phyloP scores from a whole-genome alignment of 2,113 vertebrate genomes.

The Zosterops pallidus region DNA sequence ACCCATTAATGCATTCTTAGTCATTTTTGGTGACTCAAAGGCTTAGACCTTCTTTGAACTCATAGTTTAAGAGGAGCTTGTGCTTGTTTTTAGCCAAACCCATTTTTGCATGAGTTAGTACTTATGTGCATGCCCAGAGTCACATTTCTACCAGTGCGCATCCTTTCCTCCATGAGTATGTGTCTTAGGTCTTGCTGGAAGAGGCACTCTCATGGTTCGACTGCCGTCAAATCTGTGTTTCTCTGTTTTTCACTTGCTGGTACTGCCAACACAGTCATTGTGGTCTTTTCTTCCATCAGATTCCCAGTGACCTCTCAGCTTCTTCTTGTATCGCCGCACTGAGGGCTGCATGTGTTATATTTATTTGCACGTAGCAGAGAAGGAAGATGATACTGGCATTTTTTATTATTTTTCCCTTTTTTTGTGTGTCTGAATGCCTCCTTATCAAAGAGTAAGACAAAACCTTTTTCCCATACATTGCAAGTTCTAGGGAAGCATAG shows the following conservation, averaged over 20 bases:
- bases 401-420: background rate
- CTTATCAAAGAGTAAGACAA: background rate
- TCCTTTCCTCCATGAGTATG: background rate
- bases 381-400: background rate
- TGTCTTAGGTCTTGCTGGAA: background rate
- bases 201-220: accelerated
- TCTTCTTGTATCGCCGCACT: background rate
- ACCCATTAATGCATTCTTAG: background rate
- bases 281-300: background rate
- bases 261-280: background rate
- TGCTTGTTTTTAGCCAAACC: background rate
- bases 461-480: background rate
- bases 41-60: background rate
- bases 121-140: background rate
- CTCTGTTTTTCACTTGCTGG: background rate
- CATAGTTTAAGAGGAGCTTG: background rate
- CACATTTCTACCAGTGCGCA: background rate
- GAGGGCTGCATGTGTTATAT: background rate
- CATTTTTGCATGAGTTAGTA: background rate
- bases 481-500: background rate
- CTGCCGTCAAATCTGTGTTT: background rate
- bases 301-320: background rate
- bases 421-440: background rate
- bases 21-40: slow-evolving; percentile 28
- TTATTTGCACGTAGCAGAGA: background rate